Evolutionary conservation across 2,113 vertebrate genomes (phyloP).

Genomic region (rat (Rattus norvegicus)): DNA sequence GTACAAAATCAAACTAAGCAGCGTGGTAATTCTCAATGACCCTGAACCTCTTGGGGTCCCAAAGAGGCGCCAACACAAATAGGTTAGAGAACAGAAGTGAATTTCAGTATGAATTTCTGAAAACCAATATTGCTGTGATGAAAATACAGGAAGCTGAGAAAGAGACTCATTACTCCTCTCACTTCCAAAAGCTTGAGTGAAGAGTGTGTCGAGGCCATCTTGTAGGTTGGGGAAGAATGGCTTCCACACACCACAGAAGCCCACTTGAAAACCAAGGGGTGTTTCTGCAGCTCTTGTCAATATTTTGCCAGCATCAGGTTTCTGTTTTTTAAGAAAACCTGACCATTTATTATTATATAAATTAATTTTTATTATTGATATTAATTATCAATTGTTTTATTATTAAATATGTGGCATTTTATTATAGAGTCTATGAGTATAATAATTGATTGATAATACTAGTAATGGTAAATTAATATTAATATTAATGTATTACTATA

Average conservation of each 20-base stretch:
- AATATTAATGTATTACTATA: too few relatives aligned
- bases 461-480: too few relatives aligned
- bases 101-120: neutral
- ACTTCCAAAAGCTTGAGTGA: neutral
- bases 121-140: slow-evolving; percentile 45
- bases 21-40: neutral
- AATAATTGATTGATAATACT: too few relatives aligned
- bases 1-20: neutral
- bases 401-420: too few relatives aligned
- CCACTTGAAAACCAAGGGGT: neutral
- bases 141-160: neutral
- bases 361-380: too few relatives aligned
- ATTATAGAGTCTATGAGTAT: too few relatives aligned
- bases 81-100: neutral
- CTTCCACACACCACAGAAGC: neutral
- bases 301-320: neutral
- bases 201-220: neutral
- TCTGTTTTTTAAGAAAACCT: neutral
- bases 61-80: neutral
- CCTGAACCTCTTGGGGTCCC: neutral
- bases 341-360: too few relatives aligned
- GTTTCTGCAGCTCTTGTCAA: neutral
- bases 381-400: too few relatives aligned
- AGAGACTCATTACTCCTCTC: neutral
- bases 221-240: neutral